A percentile compares a stretch with the other conserved stretches of the same genome.
These are phyloP conservation scores for Syngnathoides biaculeatus DNA, from an alignment of 2,113 vertebrate species.

Conservation along the genomic window DNA sequence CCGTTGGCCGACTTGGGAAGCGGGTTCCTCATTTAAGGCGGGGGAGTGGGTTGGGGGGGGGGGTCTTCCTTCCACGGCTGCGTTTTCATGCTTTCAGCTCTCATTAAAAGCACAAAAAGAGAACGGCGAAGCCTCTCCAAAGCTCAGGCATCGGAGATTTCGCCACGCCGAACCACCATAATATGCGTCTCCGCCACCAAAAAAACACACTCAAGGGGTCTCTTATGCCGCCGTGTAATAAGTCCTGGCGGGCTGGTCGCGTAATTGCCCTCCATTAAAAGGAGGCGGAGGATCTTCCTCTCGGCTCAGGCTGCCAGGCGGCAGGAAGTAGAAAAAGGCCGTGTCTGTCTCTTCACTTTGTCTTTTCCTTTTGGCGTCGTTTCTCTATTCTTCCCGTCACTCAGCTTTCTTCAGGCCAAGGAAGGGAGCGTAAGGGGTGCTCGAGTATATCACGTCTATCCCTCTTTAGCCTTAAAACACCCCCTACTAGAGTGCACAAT, in stretches of 20 bases:
- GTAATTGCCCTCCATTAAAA: conserved; percentile 77
- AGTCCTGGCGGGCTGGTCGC: conserved; percentile 67
- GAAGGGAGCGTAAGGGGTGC: conserved; percentile 6
- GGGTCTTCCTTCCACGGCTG: conserved; percentile 44
- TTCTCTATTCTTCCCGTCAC: conserved; percentile 53
- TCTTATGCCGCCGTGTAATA: conserved; percentile 64
- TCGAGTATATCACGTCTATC: conserved; percentile 44
- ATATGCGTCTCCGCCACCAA: conserved; percentile 49
- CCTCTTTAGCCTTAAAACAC: conserved; percentile 53
- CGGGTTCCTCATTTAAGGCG: conserved; percentile 45
- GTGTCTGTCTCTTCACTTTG: conserved; percentile 61
- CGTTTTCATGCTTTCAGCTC: conserved; percentile 69
- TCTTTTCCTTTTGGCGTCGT: conserved; percentile 56
- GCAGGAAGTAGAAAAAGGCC: conserved; percentile 68
- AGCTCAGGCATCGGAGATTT: conserved; percentile 47
- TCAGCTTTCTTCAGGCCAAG: conserved; percentile 43
- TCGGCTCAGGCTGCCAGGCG: conserved; percentile 58
- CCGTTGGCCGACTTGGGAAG: conserved; percentile 22
- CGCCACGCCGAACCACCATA: conserved; percentile 58
- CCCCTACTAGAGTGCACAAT: neutral
- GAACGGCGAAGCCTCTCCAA: conserved; percentile 43
- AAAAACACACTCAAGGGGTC: conserved; percentile 49
- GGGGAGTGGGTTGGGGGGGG: no score
- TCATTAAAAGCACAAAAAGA: conserved; percentile 68
- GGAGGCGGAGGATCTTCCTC: conserved; percentile 66